These are phyloP conservation scores for Venustaconcha ellipsiformis DNA, from an alignment of 1,140 invertebrate species.

Conservation along the genomic window DNA sequence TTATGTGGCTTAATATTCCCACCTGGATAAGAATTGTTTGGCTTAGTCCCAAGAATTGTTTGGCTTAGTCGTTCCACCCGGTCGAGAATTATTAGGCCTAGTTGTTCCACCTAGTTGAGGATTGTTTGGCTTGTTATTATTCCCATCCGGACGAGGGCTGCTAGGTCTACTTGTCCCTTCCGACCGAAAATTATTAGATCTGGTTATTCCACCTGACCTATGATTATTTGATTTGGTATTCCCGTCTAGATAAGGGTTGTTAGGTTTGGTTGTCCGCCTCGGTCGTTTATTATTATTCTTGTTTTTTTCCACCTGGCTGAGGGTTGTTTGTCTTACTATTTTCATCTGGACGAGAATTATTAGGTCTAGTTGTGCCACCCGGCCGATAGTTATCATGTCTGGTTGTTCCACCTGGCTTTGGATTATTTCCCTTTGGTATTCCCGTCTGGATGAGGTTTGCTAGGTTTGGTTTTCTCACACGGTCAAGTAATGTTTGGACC, in stretches of 20 bases:
- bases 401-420: no score
- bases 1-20: background rate
- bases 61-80: background rate
- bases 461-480: no score
- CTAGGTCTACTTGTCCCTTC: slow-evolving; percentile 14
- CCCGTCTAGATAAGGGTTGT: no score
- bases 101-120: slow-evolving; percentile 7
- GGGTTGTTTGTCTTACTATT: no score
- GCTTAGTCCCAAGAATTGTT: background rate
- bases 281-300: no score
- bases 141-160: slow-evolving; percentile 17
- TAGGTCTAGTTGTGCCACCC: slow-evolving; percentile 14
- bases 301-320: no score
- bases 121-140: slow-evolving; percentile 11
- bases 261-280: no score
- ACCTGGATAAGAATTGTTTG: background rate
- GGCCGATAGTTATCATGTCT: background rate
- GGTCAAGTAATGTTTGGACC: no score
- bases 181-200: background rate
- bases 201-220: slow-evolving; percentile 6
- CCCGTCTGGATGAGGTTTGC: no score
- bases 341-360: no score
- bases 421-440: no score
- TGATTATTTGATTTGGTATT: background rate
- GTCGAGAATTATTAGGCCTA: background rate